Percentiles rank a stretch among this genome's conserved stretches.
These are phyloP conservation scores for Drosophila differens DNA, from an alignment of 2,888 invertebrate genomes.

Conservation along the genomic window DNA sequence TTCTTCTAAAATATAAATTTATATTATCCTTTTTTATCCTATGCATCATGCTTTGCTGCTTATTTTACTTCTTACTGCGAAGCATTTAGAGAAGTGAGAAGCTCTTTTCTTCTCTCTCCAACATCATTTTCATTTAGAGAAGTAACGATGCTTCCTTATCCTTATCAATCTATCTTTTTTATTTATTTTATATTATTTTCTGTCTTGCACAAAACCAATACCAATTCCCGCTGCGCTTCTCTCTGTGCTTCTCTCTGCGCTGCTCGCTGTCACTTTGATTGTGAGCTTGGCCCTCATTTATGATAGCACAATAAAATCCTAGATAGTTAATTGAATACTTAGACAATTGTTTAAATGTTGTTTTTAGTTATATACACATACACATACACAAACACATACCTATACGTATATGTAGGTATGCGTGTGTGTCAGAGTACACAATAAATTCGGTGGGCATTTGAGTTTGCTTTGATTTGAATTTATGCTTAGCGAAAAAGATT, in stretches of 20 bases:
- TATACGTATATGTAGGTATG: slow-evolving; percentile 7
- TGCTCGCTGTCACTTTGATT: slow-evolving; percentile 10
- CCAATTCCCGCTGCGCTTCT: neutral
- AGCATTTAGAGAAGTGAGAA: neutral
- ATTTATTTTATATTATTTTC: neutral
- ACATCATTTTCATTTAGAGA: neutral
- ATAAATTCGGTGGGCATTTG: slow-evolving; percentile 79
- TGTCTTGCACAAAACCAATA: neutral
- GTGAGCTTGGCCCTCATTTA: neutral
- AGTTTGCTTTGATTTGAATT: slow-evolving; percentile 64
- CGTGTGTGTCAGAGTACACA: slow-evolving; percentile 46
- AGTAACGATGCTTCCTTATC: neutral
- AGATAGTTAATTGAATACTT: slow-evolving; percentile 28
- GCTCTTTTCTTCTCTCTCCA: neutral
- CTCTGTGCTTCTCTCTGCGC: neutral
- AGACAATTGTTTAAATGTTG: slow-evolving; percentile 21
- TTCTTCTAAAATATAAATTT: neutral
- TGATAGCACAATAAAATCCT: slow-evolving; percentile 25
- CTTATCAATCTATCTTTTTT: neutral
- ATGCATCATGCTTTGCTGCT: neutral
- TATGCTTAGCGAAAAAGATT: slow-evolving; percentile 31
- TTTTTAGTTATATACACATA: slow-evolving; percentile 31
- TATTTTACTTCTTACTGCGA: neutral
- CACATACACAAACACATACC: slow-evolving; percentile 10
- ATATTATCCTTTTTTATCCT: neutral